These are phyloP conservation scores for Pionites leucogaster DNA, from an alignment of 2,113 vertebrate genomes.

Conservation along the genomic window DNA sequence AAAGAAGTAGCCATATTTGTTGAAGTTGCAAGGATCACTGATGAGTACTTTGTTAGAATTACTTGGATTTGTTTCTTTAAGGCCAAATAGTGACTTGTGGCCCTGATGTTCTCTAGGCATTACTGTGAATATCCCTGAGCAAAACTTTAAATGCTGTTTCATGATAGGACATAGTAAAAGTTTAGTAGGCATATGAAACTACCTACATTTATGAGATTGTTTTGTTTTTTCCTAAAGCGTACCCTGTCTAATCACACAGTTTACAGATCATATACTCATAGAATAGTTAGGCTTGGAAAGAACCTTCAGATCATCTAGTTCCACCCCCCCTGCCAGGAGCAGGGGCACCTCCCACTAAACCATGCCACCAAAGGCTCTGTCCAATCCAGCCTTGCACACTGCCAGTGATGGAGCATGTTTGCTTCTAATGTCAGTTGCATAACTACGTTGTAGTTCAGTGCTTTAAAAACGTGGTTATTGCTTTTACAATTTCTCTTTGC, in stretches of 20 bases:
- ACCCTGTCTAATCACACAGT: neutral
- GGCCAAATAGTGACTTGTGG: neutral
- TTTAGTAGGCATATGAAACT: neutral
- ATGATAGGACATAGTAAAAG: neutral
- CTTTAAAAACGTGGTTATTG: neutral
- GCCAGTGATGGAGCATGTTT: neutral
- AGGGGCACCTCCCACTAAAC: too few species aligned
- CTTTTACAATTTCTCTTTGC: neutral
- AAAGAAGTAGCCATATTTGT: constrained; percentile 20
- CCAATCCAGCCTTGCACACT: too few species aligned
- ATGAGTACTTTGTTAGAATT: neutral
- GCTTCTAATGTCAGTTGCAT: neutral
- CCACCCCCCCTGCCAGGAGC: too few species aligned
- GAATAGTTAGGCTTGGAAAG: too few species aligned
- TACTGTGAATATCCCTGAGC: neutral
- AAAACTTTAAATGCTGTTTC: neutral
- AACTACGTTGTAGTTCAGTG: neutral
- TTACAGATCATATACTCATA: neutral
- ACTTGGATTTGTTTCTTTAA: neutral
- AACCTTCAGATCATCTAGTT: too few species aligned
- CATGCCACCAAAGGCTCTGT: too few species aligned
- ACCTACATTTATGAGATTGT: neutral
- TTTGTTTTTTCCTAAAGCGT: neutral
- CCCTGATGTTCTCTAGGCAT: neutral
- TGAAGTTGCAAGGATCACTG: neutral